phyloP scores from a whole-genome alignment of 1,140 invertebrate genomes.

The Drosophila serrata region DNA sequence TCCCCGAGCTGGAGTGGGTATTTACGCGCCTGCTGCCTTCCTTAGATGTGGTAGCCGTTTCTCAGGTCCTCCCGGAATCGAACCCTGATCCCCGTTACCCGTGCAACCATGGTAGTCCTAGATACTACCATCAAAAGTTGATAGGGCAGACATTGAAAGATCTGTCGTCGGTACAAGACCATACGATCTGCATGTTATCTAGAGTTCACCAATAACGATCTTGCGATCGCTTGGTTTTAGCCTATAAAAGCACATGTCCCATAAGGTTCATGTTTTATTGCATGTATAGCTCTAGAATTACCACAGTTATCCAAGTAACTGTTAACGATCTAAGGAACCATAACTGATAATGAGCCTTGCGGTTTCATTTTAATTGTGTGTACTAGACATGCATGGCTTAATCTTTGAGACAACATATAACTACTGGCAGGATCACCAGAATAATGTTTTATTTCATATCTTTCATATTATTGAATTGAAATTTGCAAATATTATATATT shows the following conservation, averaged over 20 bases:
- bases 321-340: slow-evolving; percentile 89
- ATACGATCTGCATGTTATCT: no score
- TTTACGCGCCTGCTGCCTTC: no score
- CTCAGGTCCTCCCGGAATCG: slow-evolving; percentile 92
- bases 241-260: no score
- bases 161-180: slow-evolving; percentile 90
- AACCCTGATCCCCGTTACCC: slow-evolving; percentile 90
- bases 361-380: slow-evolving; percentile 90
- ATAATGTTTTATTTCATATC: no score
- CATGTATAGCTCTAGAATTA: slow-evolving; percentile 95
- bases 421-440: slow-evolving; percentile 3
- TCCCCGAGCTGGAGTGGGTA: no score
- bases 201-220: no score
- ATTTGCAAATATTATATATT: no score
- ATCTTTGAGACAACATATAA: slow-evolving; percentile 12
- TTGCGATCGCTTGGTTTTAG: no score
- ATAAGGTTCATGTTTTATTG: no score
- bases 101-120: slow-evolving; percentile 90
- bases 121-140: slow-evolving; percentile 93
- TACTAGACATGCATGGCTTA: slow-evolving; percentile 93
- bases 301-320: no score
- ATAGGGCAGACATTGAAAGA: no score
- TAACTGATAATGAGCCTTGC: slow-evolving; percentile 93
- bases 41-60: slow-evolving; percentile 97
- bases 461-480: no score